These are phyloP conservation scores for Montipora sp. DNA, from an alignment of 64 coral and sea anemone genomes.

Conservation along the genomic window DNA sequence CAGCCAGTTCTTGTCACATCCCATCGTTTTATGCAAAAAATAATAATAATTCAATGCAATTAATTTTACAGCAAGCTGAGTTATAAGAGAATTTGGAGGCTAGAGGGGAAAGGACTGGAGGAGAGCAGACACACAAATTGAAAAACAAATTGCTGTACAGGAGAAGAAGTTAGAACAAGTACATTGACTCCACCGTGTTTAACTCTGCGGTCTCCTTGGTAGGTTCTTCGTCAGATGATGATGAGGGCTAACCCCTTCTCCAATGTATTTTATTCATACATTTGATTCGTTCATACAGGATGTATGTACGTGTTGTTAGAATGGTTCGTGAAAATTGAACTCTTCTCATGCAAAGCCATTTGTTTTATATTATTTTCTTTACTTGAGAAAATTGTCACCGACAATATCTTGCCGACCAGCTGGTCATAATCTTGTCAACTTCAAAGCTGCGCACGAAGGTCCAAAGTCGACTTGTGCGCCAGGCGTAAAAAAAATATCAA, in stretches of 20 bases:
- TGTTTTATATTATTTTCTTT: too few relatives aligned
- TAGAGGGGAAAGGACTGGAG: constrained; percentile 84
- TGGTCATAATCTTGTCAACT: too few relatives aligned
- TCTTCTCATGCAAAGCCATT: too few relatives aligned
- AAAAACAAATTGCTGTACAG: constrained; percentile 95
- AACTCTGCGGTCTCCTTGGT: not conserved
- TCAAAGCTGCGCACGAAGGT: too few relatives aligned
- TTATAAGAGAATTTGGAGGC: constrained; percentile 87
- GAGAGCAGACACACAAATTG: constrained; percentile 92
- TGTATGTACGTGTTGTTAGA: too few relatives aligned
- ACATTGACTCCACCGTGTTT: not conserved
- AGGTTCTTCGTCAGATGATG: not conserved
- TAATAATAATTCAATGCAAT: not conserved
- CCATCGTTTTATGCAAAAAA: too few relatives aligned
- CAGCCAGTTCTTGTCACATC: too few relatives aligned
- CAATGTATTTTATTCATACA: not conserved
- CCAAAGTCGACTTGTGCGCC: too few relatives aligned
- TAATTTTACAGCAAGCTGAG: constrained; percentile 86
- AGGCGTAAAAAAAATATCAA: too few relatives aligned
- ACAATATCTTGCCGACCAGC: too few relatives aligned
- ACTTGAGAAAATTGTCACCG: too few relatives aligned
- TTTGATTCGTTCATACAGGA: not conserved
- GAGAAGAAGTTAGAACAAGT: constrained; percentile 97
- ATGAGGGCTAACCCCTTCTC: not conserved
- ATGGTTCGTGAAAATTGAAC: too few relatives aligned